A percentile compares a stretch with the other conserved stretches of the same genome.
Evolutionary conservation across 2,888 invertebrate genomes (phyloP).

Genomic region (Lasioglossum morio): DNA sequence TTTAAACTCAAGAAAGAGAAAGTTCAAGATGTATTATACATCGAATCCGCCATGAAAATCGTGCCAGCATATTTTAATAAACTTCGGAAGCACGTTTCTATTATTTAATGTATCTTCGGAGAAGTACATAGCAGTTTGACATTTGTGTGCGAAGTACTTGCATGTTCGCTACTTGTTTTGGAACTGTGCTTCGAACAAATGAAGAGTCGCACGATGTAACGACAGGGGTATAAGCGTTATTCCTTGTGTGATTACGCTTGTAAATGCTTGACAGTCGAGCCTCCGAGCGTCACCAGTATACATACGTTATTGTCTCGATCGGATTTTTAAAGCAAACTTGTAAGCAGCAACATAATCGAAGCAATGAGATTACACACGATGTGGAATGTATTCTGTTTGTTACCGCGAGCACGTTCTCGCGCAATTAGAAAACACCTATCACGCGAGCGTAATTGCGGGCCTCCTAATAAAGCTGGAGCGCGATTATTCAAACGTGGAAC

Average conservation of each 20-base stretch:
- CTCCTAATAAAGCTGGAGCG: not conserved
- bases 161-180: not conserved
- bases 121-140: not conserved
- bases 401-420: slow-evolving; percentile 2
- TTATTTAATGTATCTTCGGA: not conserved
- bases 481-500: slow-evolving; percentile 32
- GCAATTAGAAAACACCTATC: slow-evolving; percentile 38
- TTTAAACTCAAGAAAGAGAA: not conserved
- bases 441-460: not conserved
- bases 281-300: not conserved
- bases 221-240: not conserved
- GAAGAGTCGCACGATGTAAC: not conserved
- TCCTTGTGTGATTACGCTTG: not conserved
- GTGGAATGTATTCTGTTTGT: slow-evolving; percentile 12
- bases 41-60: not conserved
- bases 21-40: not conserved
- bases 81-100: not conserved
- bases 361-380: not conserved
- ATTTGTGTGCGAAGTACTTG: not conserved
- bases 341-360: not conserved
- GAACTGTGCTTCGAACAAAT: not conserved
- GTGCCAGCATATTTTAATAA: not conserved
- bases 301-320: not conserved
- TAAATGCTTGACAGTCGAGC: not conserved
- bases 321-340: not conserved